Conservation (phyloP, 2,888 invertebrate species). For the Cantharis flavilabris region DNA sequence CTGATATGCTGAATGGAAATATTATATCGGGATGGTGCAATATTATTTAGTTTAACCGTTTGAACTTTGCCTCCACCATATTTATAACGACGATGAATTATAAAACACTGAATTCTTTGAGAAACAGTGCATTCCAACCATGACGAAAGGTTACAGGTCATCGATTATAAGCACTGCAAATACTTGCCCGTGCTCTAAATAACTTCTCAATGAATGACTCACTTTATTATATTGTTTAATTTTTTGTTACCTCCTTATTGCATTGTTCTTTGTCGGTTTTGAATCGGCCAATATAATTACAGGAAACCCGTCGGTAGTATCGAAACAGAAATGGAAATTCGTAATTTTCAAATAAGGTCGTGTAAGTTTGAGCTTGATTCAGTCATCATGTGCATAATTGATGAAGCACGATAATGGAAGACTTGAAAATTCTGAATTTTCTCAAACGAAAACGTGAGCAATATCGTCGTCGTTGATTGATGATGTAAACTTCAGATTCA, state of each 20-base stretch:
- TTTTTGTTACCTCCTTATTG: background rate
- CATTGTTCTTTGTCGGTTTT: background rate
- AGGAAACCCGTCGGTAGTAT: background rate
- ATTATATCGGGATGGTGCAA: background rate
- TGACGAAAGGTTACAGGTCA: background rate
- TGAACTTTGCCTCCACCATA: background rate
- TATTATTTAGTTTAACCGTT: background rate
- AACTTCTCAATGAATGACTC: background rate
- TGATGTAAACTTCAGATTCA: background rate
- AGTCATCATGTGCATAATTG: background rate
- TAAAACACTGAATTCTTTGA: background rate
- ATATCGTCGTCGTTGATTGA: background rate
- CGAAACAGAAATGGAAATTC: background rate
- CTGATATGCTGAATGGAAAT: background rate
- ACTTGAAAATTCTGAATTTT: background rate
- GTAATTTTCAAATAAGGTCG: background rate
- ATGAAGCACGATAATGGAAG: background rate
- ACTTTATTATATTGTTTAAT: background rate
- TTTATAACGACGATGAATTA: background rate
- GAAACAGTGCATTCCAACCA: background rate
- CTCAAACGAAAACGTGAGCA: background rate
- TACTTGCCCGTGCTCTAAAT: background rate
- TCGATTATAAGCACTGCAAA: background rate
- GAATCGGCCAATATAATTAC: background rate
- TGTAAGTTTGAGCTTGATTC: background rate